Evolutionary conservation across 2,888 invertebrate genomes (phyloP).

Genomic region (Tachina grossa): DNA sequence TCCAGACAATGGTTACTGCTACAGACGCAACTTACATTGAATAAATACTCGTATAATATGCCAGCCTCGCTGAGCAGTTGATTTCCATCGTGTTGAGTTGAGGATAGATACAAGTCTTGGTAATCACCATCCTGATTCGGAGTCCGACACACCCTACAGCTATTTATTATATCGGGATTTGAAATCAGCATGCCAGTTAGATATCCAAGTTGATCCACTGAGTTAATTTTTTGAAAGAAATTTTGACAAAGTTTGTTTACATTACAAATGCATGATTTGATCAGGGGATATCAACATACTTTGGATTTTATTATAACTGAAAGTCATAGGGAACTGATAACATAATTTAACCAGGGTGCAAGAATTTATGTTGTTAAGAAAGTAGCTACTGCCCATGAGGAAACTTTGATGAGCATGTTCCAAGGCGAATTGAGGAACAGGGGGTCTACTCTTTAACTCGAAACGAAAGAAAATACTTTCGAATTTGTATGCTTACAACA

Average conservation of each 20-base stretch:
- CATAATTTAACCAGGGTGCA: not conserved
- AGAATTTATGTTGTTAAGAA: not conserved
- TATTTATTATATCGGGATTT: slow-evolving; percentile 72
- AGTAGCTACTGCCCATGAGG: too few relatives aligned
- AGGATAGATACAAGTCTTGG: slow-evolving; percentile 64
- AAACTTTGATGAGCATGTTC: too few relatives aligned
- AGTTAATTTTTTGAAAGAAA: not conserved
- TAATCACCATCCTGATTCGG: slow-evolving; percentile 73
- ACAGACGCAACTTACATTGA: slow-evolving; percentile 64
- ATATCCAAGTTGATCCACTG: not conserved
- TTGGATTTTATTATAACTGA: not conserved
- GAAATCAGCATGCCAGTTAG: slow-evolving; percentile 35
- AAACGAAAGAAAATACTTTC: too few relatives aligned
- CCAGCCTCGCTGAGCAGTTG: slow-evolving; percentile 70
- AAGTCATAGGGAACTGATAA: slow-evolving; percentile 25
- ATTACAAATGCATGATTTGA: slow-evolving; percentile 20
- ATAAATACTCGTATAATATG: slow-evolving; percentile 73
- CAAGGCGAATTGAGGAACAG: too few relatives aligned
- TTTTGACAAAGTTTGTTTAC: not conserved
- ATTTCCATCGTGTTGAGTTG: not conserved
- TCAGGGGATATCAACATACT: too few relatives aligned
- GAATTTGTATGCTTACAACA: too few relatives aligned
- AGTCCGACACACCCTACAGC: slow-evolving; percentile 74
- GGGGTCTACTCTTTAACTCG: too few relatives aligned
- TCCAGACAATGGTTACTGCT: not conserved